These are phyloP conservation scores for Lethrus apterus DNA, from an alignment of 1,140 invertebrate genomes.

Conservation along the genomic window DNA sequence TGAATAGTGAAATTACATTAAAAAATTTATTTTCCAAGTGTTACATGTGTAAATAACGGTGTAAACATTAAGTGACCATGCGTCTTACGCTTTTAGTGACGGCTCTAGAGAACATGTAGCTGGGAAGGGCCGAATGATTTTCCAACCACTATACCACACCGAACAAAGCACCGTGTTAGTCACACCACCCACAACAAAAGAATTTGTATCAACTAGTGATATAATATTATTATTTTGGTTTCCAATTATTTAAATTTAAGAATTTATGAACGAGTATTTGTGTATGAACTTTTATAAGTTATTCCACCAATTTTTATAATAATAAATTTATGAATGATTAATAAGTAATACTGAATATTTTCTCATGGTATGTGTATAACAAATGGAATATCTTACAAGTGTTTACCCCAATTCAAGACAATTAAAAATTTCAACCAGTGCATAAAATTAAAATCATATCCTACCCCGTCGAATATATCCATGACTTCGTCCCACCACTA, in stretches of 20 bases:
- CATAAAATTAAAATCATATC: conserved; percentile 4
- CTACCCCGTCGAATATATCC: conserved; percentile 88
- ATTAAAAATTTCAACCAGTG: not conserved
- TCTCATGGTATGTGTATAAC: conserved; percentile 1
- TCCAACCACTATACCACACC: no score
- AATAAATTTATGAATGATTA: not conserved
- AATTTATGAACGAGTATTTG: not conserved
- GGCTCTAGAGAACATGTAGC: no score
- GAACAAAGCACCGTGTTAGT: no score
- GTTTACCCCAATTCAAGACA: not conserved
- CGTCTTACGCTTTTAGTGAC: no score
- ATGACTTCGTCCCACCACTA: conserved; percentile 91
- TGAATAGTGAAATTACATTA: no score
- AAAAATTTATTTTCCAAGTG: no score
- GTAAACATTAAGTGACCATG: no score
- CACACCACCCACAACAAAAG: conserved; percentile 23
- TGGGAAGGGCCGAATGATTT: no score
- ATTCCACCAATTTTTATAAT: not conserved
- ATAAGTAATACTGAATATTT: not conserved
- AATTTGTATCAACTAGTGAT: no score
- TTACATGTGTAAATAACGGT: no score
- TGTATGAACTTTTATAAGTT: not conserved
- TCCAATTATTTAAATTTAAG: no score
- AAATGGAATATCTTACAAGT: not conserved
- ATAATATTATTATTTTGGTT: no score